A percentile compares a stretch with the other conserved stretches of the same genome.
phyloP scores from a whole-genome alignment of 2,113 vertebrate genomes.

The Erythrolamprus reginae region DNA sequence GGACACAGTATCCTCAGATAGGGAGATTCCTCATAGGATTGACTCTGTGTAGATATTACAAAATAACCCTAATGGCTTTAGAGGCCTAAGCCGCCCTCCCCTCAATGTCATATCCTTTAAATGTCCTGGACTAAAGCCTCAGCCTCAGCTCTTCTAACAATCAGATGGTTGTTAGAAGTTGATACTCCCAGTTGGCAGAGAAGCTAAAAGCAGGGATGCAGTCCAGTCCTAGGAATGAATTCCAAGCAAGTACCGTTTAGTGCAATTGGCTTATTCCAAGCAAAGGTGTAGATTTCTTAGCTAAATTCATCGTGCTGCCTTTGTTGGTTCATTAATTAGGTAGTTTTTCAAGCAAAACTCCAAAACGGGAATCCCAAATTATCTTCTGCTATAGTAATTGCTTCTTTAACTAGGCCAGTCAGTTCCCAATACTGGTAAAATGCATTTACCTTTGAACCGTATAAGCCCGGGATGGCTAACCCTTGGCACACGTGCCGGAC shows the following conservation, averaged over 20 bases:
- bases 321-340: background rate
- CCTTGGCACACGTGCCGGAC: too few relatives aligned
- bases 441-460: background rate
- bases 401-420: background rate
- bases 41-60: background rate
- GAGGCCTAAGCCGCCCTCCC: background rate
- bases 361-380: background rate
- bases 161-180: background rate
- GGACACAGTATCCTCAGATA: background rate
- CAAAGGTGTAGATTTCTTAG: background rate
- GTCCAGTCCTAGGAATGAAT: background rate
- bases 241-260: background rate
- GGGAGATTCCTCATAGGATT: background rate
- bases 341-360: background rate
- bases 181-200: background rate
- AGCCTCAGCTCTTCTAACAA: background rate
- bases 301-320: background rate
- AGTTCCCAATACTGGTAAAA: background rate
- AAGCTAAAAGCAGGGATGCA: background rate
- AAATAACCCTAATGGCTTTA: background rate
- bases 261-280: background rate
- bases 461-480: background rate
- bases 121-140: background rate
- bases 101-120: background rate
- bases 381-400: background rate